These are phyloP conservation scores for Clavelina lepadiformis DNA, from an alignment of 23 tunicate genomes.

Conservation along the genomic window DNA sequence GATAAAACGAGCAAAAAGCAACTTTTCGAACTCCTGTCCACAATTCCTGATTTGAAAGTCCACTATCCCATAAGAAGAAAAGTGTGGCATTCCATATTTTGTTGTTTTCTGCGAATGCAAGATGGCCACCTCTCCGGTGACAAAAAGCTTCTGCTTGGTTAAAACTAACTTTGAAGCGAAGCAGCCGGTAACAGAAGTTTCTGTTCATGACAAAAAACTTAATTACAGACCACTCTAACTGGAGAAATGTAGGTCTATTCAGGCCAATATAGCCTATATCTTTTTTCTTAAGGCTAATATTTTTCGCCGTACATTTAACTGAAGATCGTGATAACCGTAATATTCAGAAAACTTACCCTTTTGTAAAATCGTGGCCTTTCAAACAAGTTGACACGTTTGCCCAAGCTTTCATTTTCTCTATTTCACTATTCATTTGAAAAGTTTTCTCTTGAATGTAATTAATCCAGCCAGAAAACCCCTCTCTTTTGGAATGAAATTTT, in stretches of 20 bases:
- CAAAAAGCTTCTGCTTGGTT: conserved; percentile 31
- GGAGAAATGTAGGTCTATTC: background rate
- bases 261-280: background rate
- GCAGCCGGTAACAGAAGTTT: conserved; percentile 27
- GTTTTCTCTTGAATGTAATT: background rate
- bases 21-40: conserved; percentile 55
- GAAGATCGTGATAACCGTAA: background rate
- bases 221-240: too few species aligned
- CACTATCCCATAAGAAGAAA: conserved; percentile 10
- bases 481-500: background rate
- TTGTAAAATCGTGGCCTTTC: conserved; percentile 26
- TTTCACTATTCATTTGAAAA: background rate
- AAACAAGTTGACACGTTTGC: conserved; percentile 28
- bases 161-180: conserved; percentile 18
- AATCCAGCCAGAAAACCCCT: conserved; percentile 11
- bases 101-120: conserved; percentile 37
- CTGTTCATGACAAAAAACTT: conserved; percentile 8
- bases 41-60: conserved; percentile 15
- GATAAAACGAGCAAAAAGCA: too few species aligned
- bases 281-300: background rate
- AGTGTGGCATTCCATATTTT: conserved; percentile 27
- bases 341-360: conserved; percentile 9
- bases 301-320: background rate
- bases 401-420: conserved; percentile 15
- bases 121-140: conserved; percentile 18